Base-by-base conservation (phyloP, 2,797 vertebrate genomes). In the Thripadectes ignobilis region DNA sequence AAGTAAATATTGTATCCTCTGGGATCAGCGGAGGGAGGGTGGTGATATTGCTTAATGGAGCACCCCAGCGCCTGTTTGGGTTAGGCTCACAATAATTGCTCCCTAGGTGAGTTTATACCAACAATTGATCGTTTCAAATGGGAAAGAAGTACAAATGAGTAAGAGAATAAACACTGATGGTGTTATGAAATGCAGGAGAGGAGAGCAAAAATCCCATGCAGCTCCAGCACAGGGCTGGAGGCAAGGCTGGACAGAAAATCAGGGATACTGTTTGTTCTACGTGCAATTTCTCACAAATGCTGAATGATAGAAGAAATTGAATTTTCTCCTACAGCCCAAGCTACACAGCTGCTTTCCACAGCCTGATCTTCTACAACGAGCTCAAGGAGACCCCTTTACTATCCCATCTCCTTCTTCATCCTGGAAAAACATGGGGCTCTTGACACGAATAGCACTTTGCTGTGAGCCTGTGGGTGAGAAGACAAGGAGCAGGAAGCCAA, bases 101-200 rank as follows among this genome's bases (percentile, higher is more conserved):
- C 94, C 95, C 95, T 87, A 93, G 96, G 96, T 95, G 96, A 95
- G 84, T 69, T 94, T 93, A 81, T 87, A 90, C 93, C 88, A 81
- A 95, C 94, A 95, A 84, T 20, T 71, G 90, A 93, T 95, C 55
- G 7, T 84, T 94, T 92, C 80, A 92, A 87, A 90, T 90, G 59
- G 88, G 85, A 87, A 93, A 94, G 90, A 88, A 95, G 95, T 79
- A 95, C 90, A 90, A 95, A 88, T 66, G 90, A 94, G 67, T 92
- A 92, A 76, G 71, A 93, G 92, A 94, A 93, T 85, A 93, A 96
- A 94, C 83, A 95, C 67, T 82, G 94, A 57, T 71, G 18, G 85
- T 30, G 27, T 95, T 97, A 94, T 3, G 83, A 95, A 97, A 95
- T 0, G 0, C 55, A 26, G 61, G 73, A 88, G 88, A 65, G 66